Conservation (phyloP, 1,140 invertebrate genomes). For the Papilio aristodemus region DNA sequence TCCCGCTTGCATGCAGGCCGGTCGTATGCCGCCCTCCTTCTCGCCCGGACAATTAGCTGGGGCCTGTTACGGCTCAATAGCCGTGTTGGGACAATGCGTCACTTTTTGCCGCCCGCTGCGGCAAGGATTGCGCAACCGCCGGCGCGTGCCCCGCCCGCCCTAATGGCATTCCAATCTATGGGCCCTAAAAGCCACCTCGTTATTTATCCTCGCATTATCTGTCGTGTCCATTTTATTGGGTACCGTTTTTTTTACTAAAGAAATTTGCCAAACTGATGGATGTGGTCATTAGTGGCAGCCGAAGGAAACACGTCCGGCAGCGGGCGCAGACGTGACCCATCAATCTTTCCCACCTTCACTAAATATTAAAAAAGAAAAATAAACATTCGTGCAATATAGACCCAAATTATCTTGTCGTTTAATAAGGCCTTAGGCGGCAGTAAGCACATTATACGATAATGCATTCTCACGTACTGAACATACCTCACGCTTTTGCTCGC, state of each 20-base stretch:
- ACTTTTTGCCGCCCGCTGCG: conserved; percentile 37
- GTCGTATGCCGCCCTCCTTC: conserved; percentile 31
- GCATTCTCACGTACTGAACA: too few species aligned
- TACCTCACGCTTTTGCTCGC: too few species aligned
- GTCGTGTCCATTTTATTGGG: conserved; percentile 18
- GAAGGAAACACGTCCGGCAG: conserved; percentile 3
- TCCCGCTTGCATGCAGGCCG: conserved; percentile 36
- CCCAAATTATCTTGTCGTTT: neutral
- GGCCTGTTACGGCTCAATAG: conserved; percentile 55
- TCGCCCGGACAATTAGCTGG: conserved; percentile 50
- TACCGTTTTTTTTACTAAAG: conserved; percentile 11
- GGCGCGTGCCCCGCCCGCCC: conserved; percentile 37
- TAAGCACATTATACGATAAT: too few species aligned
- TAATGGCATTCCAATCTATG: conserved; percentile 7
- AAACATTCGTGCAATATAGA: neutral
- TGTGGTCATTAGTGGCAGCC: conserved; percentile 16
- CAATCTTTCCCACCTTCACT: neutral
- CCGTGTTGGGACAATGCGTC: conserved; percentile 39
- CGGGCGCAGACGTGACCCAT: neutral
- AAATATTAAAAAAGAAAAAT: neutral
- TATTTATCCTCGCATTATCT: conserved; percentile 22
- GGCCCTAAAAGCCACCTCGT: conserved; percentile 26
- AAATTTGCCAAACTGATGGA: conserved; percentile 30
- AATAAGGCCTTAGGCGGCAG: neutral
- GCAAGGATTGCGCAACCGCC: conserved; percentile 40